Conservation (phyloP, 2,888 invertebrate species). For the Himalopsyche kuldschensis region DNA sequence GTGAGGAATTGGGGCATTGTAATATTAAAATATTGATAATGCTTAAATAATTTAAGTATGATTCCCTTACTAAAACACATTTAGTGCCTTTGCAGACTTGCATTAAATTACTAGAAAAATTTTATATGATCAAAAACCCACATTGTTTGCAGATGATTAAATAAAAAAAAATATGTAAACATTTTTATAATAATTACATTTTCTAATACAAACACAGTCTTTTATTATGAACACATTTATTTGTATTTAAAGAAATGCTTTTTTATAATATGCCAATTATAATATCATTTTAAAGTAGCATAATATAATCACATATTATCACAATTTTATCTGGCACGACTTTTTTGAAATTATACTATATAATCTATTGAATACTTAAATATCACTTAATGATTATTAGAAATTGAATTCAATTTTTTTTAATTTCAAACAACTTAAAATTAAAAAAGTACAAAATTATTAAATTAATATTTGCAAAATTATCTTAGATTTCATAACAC, state of each 20-base stretch:
- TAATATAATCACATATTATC: background rate
- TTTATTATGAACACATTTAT: background rate
- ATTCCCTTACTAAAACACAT: constrained; percentile 17
- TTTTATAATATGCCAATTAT: background rate
- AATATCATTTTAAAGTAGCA: background rate
- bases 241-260: background rate
- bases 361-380: background rate
- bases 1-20: constrained; percentile 4
- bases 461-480: background rate
- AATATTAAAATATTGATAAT: constrained; percentile 4
- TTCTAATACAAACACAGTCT: background rate
- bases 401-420: background rate
- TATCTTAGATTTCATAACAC: background rate
- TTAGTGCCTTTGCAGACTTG: constrained; percentile 31
- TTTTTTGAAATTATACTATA: background rate
- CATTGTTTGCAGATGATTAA: background rate
- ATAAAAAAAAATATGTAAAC: background rate
- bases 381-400: background rate
- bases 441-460: background rate
- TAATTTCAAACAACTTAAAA: too few species aligned
- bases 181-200: background rate
- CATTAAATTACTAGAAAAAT: background rate
- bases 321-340: background rate
- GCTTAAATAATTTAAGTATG: background rate
- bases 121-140: background rate